Base-by-base conservation (phyloP, 2,113 vertebrate species). In the Cisticola juncidis region DNA sequence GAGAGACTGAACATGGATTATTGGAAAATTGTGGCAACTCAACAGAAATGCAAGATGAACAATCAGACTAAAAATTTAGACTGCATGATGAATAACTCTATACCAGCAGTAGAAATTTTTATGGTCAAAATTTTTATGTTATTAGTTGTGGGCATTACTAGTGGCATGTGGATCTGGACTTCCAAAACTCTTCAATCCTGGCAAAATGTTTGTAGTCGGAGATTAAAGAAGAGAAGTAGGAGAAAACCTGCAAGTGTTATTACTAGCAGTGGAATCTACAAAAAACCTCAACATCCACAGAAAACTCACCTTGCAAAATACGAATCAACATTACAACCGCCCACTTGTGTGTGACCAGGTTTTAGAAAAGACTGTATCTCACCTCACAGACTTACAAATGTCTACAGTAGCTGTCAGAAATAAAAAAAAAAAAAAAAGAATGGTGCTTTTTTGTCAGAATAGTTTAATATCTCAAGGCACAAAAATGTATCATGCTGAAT, bases 121-220 rank as follows among this genome's bases (percentile, higher is more conserved):
- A 99, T 99, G 99, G 98, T 99, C 57, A 99, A 99, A 97, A 98
- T 99, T 60, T 99, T 99, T 95, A 99, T 99, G 99, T 97, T 99
- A 47, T 81, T 99, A 93, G 99, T 99, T 68, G 99, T 99, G 97
- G 99, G 99, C 76, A 99, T 99, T 96, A 99, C 99, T 33, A 99
- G 99, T 25, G 99, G 99, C 48, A 98, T 99, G 98, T 99, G 99
- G 99, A 98, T 99, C 97, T 99, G 99, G 99, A 99, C 99, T 45
- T 99, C 99, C 86, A 99, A 99, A 97, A 99, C 99, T 1, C 97
- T 99, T 89, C 99, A 99, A 81, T 99, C 99, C 21, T 99, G 99
- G 99, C 99, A 99, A 97, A 98, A 98, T 4, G 98, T 99, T 44
- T 99, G 99, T 88, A 99, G 99, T 96, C 98, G 98, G 85, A 98